Base-by-base conservation (phyloP, 2,888 invertebrate genomes). In the Horisme vitalbata region DNA sequence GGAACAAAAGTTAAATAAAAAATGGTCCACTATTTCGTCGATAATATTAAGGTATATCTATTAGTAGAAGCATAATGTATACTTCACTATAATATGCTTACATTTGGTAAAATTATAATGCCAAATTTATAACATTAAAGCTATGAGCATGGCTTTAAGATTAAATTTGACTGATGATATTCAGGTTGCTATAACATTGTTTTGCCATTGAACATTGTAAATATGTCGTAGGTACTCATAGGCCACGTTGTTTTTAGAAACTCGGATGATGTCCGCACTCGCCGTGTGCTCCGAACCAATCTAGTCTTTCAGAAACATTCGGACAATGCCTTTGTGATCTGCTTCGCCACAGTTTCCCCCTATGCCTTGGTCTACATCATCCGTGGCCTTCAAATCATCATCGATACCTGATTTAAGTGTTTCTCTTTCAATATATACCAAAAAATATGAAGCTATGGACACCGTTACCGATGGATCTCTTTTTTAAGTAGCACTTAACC, bases 401-500 rank as follows among this genome's bases (percentile, higher is more conserved):
- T 69, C 74, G 83, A 84, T 85, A 85, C 83, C 84, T 87, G 85
- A 86, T 82, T 74, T 75, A 64, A 71, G 68, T 79, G 75, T 79
- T 78, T 79, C 79, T 44, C 48, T 36, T 83, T 84, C 83, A 85
- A 86, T 85, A 80, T 85, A 87, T 87, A 87, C 86, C 88, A 86
- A 88, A 88, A 86, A 83, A 78, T 71, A 83, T 75, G 82, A 84
- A 77, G 85, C 84, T 86, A 80, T 83, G 78, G 74, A 82, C 70
- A 75, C 83, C 74, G 88, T 88, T 89, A 89, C 87, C 88, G 88
- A 87, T 85, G 86, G 88, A 89, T 89, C 88, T 89, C 88, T 83
- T 75, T 76, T 49, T 68, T 71, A 59, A 55, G 62, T 69, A 57
- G 57, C 57, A 46, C 59, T 57, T 52, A 41, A 55, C 61, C 62